These are phyloP conservation scores for Corythornis madagascariensis DNA, from an alignment of 2,113 vertebrate genomes.

Conservation along the genomic window DNA sequence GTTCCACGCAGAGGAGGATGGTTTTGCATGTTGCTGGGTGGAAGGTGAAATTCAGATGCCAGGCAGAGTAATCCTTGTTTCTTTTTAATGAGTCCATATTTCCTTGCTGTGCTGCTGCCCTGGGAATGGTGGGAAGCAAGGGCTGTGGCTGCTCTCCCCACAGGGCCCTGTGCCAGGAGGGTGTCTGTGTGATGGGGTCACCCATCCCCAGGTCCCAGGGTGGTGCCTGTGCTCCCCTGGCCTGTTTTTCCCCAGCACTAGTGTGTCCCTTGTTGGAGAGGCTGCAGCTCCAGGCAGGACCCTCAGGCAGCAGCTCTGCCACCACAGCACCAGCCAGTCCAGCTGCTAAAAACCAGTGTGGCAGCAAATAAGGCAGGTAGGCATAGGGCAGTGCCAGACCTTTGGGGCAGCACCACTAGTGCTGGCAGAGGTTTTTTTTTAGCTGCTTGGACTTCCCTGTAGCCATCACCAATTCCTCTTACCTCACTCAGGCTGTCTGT, in stretches of 20 bases:
- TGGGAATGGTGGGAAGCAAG: neutral
- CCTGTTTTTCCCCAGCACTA: neutral
- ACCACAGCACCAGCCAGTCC: neutral
- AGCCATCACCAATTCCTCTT: neutral
- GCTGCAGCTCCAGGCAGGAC: neutral
- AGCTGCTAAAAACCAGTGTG: neutral
- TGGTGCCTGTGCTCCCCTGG: neutral
- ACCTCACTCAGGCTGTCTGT: neutral
- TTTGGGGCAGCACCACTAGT: neutral
- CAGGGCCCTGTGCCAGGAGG: rapidly evolving
- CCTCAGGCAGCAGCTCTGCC: neutral
- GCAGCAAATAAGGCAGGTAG: neutral
- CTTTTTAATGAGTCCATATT: neutral
- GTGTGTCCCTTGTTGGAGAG: rapidly evolving
- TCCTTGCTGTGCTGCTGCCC: neutral
- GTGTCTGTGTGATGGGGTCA: neutral
- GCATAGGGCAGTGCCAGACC: neutral
- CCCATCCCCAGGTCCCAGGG: neutral
- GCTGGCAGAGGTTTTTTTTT: neutral
- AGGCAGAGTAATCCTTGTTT: neutral
- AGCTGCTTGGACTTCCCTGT: neutral
- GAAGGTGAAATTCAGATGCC: neutral
- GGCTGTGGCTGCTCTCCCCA: neutral
- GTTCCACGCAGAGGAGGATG: neutral
- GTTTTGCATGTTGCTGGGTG: neutral